phyloP scores from a whole-genome alignment of 92 coral and sea anemone genomes.

The Actinostola sp. region DNA sequence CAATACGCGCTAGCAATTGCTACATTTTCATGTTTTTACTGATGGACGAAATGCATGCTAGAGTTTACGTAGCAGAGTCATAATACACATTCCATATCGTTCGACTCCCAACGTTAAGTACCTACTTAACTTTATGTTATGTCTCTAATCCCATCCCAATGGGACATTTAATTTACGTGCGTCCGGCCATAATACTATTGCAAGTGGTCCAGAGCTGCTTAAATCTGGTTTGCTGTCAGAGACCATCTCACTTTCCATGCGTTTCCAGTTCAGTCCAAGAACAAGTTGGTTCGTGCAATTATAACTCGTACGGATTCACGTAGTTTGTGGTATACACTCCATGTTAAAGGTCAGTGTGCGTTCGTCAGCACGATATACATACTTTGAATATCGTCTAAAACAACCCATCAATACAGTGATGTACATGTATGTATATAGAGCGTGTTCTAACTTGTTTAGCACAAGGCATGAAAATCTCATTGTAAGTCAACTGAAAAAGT shows the following conservation, averaged over 20 bases:
- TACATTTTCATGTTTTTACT: background rate
- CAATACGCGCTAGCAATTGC: no score
- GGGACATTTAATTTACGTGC: slow-evolving; percentile 5
- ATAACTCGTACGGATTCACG: no score
- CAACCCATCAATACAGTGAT: no score
- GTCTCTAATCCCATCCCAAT: background rate
- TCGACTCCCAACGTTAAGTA: background rate
- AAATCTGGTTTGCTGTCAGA: no score
- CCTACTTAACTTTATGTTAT: slow-evolving; percentile 1
- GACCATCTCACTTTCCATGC: no score
- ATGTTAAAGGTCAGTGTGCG: slow-evolving; percentile 1
- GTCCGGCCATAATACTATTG: background rate
- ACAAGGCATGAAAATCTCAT: no score
- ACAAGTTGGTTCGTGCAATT: no score
- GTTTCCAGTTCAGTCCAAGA: no score
- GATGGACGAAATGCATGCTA: background rate
- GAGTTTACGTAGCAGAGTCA: background rate
- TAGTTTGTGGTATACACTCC: background rate
- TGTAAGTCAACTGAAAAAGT: no score
- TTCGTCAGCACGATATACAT: background rate
- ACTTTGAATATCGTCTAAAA: background rate
- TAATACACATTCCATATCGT: background rate
- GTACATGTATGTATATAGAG: no score
- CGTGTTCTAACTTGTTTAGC: no score
- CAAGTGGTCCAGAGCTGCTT: background rate